A percentile compares a stretch with the other conserved stretches of the same genome.
phyloP scores from a whole-genome alignment of 2,797 vertebrate genomes.

The Gorsachius magnificus region DNA sequence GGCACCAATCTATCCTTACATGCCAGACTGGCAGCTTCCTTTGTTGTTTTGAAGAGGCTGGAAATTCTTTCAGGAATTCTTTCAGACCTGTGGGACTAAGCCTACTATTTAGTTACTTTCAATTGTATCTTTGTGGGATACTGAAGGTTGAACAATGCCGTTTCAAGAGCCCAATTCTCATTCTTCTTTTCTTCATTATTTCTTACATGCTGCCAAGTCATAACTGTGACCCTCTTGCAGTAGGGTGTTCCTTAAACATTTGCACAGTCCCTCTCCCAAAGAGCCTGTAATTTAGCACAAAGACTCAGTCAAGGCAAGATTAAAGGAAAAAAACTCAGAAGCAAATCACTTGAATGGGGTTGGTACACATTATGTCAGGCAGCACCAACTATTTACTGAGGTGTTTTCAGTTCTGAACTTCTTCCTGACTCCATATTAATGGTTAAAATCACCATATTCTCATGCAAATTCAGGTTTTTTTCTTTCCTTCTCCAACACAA shows the following conservation, averaged over 20 bases:
- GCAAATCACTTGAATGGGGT: not conserved
- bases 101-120: constrained; percentile 49
- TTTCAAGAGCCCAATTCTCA: constrained; percentile 34
- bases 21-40: constrained; percentile 68
- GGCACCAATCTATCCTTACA: constrained; percentile 63
- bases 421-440: not conserved
- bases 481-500: not conserved
- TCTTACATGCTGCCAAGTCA: constrained; percentile 10
- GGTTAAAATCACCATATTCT: not conserved
- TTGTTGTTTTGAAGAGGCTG: constrained; percentile 67
- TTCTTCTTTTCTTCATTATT: constrained; percentile 59
- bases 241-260: constrained; percentile 44
- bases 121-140: constrained; percentile 61
- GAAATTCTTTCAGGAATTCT: constrained; percentile 68
- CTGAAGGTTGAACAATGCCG: constrained; percentile 47
- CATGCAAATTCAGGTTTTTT: not conserved
- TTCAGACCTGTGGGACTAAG: constrained; percentile 52
- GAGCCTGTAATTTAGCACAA: constrained; percentile 22
- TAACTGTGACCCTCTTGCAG: constrained; percentile 23
- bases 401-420: not conserved
- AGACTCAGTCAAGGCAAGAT: not conserved
- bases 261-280: not conserved
- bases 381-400: not conserved
- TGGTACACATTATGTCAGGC: not conserved
- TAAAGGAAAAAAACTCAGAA: not conserved